A percentile compares a stretch with the other conserved stretches of the same genome.
phyloP scores from a whole-genome alignment of 1,140 invertebrate species.

The Centruroides sculpturatus region DNA sequence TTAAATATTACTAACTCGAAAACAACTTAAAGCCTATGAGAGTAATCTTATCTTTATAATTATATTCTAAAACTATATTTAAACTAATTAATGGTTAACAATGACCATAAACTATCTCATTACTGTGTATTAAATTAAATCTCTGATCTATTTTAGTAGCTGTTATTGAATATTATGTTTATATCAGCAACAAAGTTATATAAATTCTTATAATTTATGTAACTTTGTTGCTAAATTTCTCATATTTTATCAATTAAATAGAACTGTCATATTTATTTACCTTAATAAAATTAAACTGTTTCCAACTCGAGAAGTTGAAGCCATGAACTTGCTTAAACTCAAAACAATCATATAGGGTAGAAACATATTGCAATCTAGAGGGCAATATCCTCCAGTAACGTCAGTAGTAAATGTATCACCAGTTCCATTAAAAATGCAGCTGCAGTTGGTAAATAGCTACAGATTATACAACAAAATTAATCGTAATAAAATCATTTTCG shows the following conservation, averaged over 20 bases:
- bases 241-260: not conserved
- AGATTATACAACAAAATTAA: not conserved
- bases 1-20: too few species aligned
- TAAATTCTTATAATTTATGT: too few species aligned
- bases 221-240: too few species aligned
- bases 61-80: too few species aligned
- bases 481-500: not conserved
- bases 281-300: conserved; percentile 9
- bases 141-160: too few species aligned
- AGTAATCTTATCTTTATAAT: too few species aligned
- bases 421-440: conserved; percentile 1
- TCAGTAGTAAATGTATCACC: not conserved
- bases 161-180: too few species aligned
- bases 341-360: conserved; percentile 7
- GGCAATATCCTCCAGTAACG: conserved; percentile 3
- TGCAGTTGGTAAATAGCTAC: conserved; percentile 8
- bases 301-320: conserved; percentile 9
- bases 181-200: too few species aligned
- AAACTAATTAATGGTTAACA: too few species aligned
- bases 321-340: conserved; percentile 6
- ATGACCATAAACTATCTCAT: too few species aligned
- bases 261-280: not conserved
- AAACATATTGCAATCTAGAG: conserved; percentile 8
- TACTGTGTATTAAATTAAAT: too few species aligned
- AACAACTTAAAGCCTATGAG: too few species aligned